Base-by-base conservation (phyloP, 1,140 invertebrate species). In the Tetramorium parvispinum region DNA sequence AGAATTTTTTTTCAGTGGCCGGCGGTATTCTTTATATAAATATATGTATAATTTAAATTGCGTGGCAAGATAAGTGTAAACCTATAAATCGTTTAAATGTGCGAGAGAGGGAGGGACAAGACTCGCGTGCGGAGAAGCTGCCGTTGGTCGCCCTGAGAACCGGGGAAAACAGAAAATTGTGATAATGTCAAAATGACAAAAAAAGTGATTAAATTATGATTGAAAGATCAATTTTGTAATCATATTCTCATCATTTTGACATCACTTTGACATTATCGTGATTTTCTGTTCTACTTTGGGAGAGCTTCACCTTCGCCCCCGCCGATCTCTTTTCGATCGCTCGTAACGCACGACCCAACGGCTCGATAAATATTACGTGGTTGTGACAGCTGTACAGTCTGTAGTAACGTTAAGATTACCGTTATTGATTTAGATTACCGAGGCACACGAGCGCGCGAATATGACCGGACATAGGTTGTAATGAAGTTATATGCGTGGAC, bases 361-460 rank as follows among this genome's bases (percentile, higher is more conserved):
- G 40, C 73, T 82, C 79, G 66, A 83, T 73, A 82, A 82, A 43
- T 21, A 82, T 73, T 71, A 55, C 13, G 4, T 75, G 68, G 53
- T 73, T 83, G 79, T 75, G 68, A 68, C 40, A 83, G 24, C 51
- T 59, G 46, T 73, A 71, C 21, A 24, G 55, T 78, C 37, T 6
- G 18, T 46, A 21, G 7, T 81, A 32, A 68, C 10, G n/a, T 59
- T 59, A 46, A 73, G 37, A 82, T 71, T 46, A 59, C 21, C n/a
- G 53, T 37, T 83, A 73, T 83, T 59, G 66, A 83, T 83, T 83
- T 40, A 73, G 24, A 59, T 82, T 32, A 24, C 21, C 13, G 11
- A 70, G n/a, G 32, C 32, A 24, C 37, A 16, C 24, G 32, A 10
- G n/a, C 78, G 51, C 65, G 65, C 13, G 61, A 18, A 40, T 46